Percentiles rank a stretch among this genome's conserved stretches.
These are phyloP conservation scores for Campylomormyrus tamandua DNA, from an alignment of 2,113 vertebrate genomes.

Conservation along the genomic window DNA sequence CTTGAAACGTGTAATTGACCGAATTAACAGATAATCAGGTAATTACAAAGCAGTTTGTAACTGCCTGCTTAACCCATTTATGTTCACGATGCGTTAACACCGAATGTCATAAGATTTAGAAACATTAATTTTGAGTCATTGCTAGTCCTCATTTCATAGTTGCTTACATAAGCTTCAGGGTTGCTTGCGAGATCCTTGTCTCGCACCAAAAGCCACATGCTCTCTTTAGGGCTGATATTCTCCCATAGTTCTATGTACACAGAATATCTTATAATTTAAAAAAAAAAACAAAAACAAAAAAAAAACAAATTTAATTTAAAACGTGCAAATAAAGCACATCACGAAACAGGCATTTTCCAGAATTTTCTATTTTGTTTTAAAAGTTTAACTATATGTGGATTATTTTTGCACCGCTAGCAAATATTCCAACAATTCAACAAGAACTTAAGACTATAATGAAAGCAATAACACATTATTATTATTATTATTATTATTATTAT, in stretches of 20 bases:
- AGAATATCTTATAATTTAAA: neutral
- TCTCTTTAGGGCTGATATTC: neutral
- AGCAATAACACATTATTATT: too few species aligned
- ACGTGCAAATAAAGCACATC: neutral
- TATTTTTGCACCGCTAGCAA: neutral
- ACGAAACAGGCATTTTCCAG: neutral
- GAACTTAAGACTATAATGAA: neutral
- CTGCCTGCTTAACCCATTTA: neutral
- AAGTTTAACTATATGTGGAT: neutral
- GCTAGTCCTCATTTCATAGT: neutral
- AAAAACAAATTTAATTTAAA: neutral
- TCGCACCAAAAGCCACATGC: neutral
- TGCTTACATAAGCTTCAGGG: neutral
- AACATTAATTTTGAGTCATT: neutral
- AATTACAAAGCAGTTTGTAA: slow-evolving; percentile 18
- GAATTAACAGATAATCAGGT: slow-evolving; percentile 23
- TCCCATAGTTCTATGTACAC: neutral
- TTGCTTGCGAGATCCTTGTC: neutral
- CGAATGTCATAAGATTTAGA: slow-evolving; percentile 8
- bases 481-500: slow-evolving; percentile 9
- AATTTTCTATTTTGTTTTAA: neutral
- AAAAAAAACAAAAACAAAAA: too few species aligned
- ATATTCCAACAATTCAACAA: neutral
- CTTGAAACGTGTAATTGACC: slow-evolving; percentile 21
- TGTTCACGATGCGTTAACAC: neutral